Evolutionary conservation across 64 coral and sea anemone genomes (phyloP).

Genomic region (Actinia tenebrosa): DNA sequence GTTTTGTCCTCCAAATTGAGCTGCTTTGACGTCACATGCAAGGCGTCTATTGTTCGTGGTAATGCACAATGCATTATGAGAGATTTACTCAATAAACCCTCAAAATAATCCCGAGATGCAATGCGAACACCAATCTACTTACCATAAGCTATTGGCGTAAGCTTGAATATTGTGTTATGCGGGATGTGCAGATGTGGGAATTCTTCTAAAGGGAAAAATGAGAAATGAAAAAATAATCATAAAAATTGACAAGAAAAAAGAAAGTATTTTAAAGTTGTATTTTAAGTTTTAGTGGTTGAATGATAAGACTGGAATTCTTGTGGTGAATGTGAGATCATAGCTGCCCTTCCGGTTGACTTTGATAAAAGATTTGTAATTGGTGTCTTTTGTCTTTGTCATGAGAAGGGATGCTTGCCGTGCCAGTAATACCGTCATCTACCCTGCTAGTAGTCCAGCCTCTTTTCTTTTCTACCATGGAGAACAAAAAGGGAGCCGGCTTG

Average conservation of each 20-base stretch:
- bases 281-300: no score
- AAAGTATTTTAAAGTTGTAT: not conserved
- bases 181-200: slow-evolving; percentile 62
- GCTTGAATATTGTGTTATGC: slow-evolving; percentile 82
- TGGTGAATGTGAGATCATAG: no score
- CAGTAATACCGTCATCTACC: no score
- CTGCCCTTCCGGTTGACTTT: no score
- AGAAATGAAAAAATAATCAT: not conserved
- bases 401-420: no score
- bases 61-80: not conserved
- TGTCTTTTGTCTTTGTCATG: no score
- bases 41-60: not conserved
- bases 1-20: no score
- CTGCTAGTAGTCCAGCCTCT: no score
- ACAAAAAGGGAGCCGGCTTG: no score
- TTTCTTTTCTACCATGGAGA: no score
- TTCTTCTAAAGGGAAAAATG: slow-evolving; percentile 36
- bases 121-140: slow-evolving; percentile 5
- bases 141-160: slow-evolving; percentile 96
- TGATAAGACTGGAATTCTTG: no score
- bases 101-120: not conserved
- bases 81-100: not conserved
- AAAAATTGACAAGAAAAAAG: not conserved
- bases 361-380: no score
- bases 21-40: not conserved